Evolutionary conservation across 1,140 invertebrate species (phyloP).

Genomic region (Melipona quadrifasciata): DNA sequence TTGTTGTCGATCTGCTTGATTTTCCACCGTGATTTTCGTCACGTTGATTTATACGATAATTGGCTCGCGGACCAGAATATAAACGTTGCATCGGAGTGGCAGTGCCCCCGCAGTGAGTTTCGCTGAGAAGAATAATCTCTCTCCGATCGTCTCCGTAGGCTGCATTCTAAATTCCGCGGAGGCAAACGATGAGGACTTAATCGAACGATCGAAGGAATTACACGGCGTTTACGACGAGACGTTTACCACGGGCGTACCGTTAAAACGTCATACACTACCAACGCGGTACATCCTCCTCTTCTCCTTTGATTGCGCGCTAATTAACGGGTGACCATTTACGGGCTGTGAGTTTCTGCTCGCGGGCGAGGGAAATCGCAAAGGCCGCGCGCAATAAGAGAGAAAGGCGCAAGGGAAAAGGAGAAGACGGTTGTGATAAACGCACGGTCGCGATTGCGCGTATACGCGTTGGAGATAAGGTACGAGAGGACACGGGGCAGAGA

Average conservation of each 20-base stretch:
- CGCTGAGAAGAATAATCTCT: neutral
- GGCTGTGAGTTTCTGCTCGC: neutral
- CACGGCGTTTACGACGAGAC: neutral
- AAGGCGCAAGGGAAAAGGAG: conserved; percentile 4
- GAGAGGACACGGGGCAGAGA: neutral
- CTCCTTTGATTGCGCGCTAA: conserved; percentile 46
- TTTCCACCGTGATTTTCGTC: conserved; percentile 13
- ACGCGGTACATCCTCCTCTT: neutral
- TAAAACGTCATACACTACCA: conserved; percentile 9
- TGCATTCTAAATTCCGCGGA: neutral
- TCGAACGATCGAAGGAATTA: neutral
- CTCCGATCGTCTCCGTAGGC: neutral
- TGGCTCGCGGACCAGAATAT: neutral
- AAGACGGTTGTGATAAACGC: conserved; percentile 49
- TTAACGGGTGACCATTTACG: conserved; percentile 58
- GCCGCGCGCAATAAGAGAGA: neutral
- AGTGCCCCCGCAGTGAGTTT: neutral
- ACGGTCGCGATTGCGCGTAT: neutral
- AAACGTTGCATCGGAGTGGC: neutral
- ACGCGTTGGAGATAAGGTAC: neutral
- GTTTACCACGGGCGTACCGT: neutral
- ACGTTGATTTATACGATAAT: conserved; percentile 28
- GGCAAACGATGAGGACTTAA: neutral
- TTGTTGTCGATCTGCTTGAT: neutral
- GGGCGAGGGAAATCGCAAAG: conserved; percentile 38